A percentile compares a stretch with the other conserved stretches of the same genome.
phyloP scores from a whole-genome alignment of 2,888 invertebrate species.

The Drosophila fungiperda region DNA sequence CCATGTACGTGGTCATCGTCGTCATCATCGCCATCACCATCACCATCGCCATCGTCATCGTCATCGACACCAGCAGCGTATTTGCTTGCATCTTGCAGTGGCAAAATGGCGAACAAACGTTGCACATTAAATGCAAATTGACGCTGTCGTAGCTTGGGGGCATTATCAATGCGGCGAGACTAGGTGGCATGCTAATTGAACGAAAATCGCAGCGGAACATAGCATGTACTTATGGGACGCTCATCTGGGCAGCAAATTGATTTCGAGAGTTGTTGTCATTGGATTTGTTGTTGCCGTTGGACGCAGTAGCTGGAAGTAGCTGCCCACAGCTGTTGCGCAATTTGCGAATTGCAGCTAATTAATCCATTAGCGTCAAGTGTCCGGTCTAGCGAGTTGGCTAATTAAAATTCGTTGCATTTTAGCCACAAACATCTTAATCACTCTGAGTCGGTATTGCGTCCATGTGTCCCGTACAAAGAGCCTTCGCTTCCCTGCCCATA shows the following conservation, averaged over 20 bases:
- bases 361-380: slow-evolving; percentile 59
- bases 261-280: slow-evolving; percentile 43
- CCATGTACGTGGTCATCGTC: not conserved
- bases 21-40: not conserved
- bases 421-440: slow-evolving; percentile 46
- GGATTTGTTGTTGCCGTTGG: slow-evolving; percentile 2
- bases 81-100: slow-evolving; percentile 10
- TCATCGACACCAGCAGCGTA: not conserved
- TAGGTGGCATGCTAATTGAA: slow-evolving; percentile 63
- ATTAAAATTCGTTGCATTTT: slow-evolving; percentile 49
- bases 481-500: slow-evolving; percentile 31
- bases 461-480: not conserved
- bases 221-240: slow-evolving; percentile 41
- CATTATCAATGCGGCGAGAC: slow-evolving; percentile 3
- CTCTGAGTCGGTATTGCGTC: not conserved
- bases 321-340: slow-evolving; percentile 11
- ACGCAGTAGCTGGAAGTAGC: slow-evolving; percentile 1
- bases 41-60: not conserved
- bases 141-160: slow-evolving; percentile 52
- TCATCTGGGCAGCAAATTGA: slow-evolving; percentile 65
- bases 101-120: slow-evolving; percentile 50
- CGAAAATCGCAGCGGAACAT: slow-evolving; percentile 61
- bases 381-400: slow-evolving; percentile 23
- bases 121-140: slow-evolving; percentile 65
- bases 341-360: slow-evolving; percentile 57